phyloP scores from a whole-genome alignment of 2,113 vertebrate species.

The Sebastes fasciatus region DNA sequence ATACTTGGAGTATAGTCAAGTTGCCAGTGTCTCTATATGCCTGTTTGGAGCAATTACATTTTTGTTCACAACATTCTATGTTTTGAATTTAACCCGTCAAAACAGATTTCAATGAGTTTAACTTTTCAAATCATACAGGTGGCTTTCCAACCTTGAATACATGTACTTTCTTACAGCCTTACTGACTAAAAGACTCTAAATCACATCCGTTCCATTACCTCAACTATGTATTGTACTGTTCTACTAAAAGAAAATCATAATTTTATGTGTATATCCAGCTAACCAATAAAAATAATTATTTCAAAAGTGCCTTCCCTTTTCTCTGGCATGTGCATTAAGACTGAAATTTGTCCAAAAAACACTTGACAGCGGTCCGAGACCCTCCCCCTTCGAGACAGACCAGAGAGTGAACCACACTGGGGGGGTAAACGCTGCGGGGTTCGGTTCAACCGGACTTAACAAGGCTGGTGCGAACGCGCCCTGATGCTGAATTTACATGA shows the following conservation, averaged over 20 bases:
- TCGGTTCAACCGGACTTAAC: too few species aligned
- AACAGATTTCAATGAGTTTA: background rate
- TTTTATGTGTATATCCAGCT: background rate
- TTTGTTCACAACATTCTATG: background rate
- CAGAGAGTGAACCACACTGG: too few species aligned
- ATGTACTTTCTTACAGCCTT: background rate
- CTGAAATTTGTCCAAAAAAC: background rate
- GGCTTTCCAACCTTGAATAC: background rate
- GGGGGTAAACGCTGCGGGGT: too few species aligned
- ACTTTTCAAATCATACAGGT: background rate
- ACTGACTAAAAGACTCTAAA: background rate
- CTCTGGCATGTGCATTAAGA: background rate
- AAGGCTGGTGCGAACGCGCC: too few species aligned
- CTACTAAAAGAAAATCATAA: background rate
- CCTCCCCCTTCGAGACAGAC: too few species aligned
- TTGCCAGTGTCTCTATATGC: background rate
- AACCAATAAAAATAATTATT: background rate
- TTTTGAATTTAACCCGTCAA: background rate
- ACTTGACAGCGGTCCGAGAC: too few species aligned
- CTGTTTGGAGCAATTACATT: background rate
- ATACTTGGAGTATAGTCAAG: background rate
- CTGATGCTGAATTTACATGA: background rate
- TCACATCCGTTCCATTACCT: background rate
- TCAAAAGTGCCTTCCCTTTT: background rate
- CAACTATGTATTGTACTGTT: background rate